Evolutionary conservation across 2,113 vertebrate species (phyloP), one percentile per base, ranked within the genome.

Genomic region (human (Homo sapiens)): DNA sequence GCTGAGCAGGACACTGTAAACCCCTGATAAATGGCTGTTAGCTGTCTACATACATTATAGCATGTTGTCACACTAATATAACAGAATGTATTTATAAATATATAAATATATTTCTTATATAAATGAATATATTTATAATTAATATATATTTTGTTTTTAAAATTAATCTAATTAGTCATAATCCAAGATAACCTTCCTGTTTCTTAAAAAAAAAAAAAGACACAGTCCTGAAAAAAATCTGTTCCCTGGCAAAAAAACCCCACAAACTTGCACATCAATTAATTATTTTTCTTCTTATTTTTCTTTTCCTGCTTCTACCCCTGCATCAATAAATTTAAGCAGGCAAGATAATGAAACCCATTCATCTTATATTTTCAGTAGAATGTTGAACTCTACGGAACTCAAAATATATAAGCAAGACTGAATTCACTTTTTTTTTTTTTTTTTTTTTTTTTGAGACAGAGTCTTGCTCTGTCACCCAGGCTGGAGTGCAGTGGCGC

Each of bases 391-490:
- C 4, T 52, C 18, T 0, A 57, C 50, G 68, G 40, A 88, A 82
- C 76, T 96, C 16, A 78, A 78, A 94, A 35, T 89, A 43, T 23
- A 92, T 59, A 40, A 96, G 66, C 43, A 93, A 81, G 66, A 81
- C 35, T 88, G 35, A 87, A 61, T 95, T 64, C 61, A 13, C 27
- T 64, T 27, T 61, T 61, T 12, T 61, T 52, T 27, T 61, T 52
- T 27, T 40, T 40, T 6, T 11, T 64, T 27, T 61, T 61, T 27
- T 30, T 30, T 64, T 64, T 64, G 61, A 64, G 27, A 64, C 2
- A 13, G 27, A 64, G 61, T 30, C 61, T 64, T 64, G 25, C 61
- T 64, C 61, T 64, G 27, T 64, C 61, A 64, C 61, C 27, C 61
- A 30, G 61, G 61, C 61, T 64, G 61, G 27, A 64, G 11, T 64